These are phyloP conservation scores for Hypothenemus hampei DNA, from an alignment of 1,140 invertebrate species.

Conservation along the genomic window DNA sequence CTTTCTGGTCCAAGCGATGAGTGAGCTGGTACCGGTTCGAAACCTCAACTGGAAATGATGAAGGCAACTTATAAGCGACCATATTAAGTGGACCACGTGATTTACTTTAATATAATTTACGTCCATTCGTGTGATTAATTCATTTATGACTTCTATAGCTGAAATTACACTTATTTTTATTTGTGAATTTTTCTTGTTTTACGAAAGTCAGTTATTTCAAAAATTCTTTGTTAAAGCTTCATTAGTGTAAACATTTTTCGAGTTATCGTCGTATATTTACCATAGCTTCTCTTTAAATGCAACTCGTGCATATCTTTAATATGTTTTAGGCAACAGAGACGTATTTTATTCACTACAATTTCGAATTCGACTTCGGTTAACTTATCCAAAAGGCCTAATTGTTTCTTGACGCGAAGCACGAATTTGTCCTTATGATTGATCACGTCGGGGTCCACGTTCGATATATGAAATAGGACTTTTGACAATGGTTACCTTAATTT, in stretches of 20 bases:
- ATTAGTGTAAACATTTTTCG: no score
- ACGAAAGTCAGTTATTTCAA: no score
- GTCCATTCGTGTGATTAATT: constrained; percentile 27
- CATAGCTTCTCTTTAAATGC: constrained; percentile 19
- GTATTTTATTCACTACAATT: constrained; percentile 18
- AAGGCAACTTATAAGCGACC: constrained; percentile 35
- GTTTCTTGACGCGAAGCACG: not conserved
- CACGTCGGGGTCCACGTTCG: constrained; percentile 6
- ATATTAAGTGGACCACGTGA: constrained; percentile 34
- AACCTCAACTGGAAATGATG: constrained; percentile 36
- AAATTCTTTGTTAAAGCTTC: no score
- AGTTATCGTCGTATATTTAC: no score
- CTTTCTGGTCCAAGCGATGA: constrained; percentile 27
- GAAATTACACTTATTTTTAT: no score
- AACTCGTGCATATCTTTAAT: constrained; percentile 29
- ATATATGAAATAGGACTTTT: constrained; percentile 17
- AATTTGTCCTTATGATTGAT: constrained; percentile 1
- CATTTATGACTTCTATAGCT: constrained; percentile 32
- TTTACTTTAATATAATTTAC: constrained; percentile 21
- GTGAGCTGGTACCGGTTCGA: constrained; percentile 7
- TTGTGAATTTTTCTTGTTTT: no score
- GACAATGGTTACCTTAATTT: not conserved
- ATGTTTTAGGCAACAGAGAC: constrained; percentile 28
- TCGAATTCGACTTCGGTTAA: constrained; percentile 21
- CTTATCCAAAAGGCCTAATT: not conserved